phyloP scores from a whole-genome alignment of 2,113 vertebrate genomes.

The Thunnus thynnus region DNA sequence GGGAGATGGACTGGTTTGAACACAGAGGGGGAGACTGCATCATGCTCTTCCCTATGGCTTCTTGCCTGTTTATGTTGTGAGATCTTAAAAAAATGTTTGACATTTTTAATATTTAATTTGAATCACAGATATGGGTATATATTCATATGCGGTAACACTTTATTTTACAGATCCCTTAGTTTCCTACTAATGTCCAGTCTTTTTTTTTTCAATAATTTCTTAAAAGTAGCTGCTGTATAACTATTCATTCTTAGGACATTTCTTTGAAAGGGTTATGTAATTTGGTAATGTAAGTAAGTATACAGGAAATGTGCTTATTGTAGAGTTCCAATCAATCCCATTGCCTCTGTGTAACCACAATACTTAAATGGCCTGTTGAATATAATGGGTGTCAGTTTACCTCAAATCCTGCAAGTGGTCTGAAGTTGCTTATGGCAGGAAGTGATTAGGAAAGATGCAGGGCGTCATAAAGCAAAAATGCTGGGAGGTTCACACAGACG shows the following conservation, averaged over 20 bases:
- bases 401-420: conserved; percentile 37
- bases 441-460: conserved; percentile 63
- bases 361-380: conserved; percentile 7
- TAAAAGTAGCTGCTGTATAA: too few species aligned
- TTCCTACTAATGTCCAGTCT: too few species aligned
- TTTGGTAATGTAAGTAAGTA: too few species aligned
- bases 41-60: not conserved
- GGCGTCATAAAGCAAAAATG: conserved; percentile 38
- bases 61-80: not conserved
- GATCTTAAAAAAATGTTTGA: not conserved
- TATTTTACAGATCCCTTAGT: too few species aligned
- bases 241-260: too few species aligned
- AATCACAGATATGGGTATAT: not conserved
- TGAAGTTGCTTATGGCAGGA: conserved; percentile 31
- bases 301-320: too few species aligned
- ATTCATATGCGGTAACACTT: too few species aligned
- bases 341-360: not conserved
- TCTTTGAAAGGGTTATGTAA: too few species aligned
- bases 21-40: conserved; percentile 6
- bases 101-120: not conserved
- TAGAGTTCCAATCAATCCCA: not conserved
- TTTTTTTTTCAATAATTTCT: too few species aligned
- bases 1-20: not conserved
- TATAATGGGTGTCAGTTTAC: conserved; percentile 42
- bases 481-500: conserved; percentile 40